Evolutionary conservation across 2,888 invertebrate genomes (phyloP).

Genomic region (Drosophila kuntzei): DNA sequence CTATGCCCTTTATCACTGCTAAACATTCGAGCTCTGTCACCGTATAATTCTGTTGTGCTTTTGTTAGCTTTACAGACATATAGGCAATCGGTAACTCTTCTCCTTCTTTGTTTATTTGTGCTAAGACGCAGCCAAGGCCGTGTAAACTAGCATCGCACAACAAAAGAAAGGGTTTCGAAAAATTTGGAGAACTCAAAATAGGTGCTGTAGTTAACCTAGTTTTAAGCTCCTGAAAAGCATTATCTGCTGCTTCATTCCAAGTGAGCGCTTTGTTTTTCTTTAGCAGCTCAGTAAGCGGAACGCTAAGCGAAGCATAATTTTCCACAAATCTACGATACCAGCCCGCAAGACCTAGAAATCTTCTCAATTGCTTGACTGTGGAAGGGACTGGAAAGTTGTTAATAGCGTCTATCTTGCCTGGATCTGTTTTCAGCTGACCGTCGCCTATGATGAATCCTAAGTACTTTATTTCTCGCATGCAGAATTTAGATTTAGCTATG

Average conservation of each 20-base stretch:
- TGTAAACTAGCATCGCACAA: conserved; percentile 1
- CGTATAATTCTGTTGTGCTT: conserved; percentile 1
- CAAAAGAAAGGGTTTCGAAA: too few species aligned
- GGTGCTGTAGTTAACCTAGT: not conserved
- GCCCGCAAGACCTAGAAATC: conserved; percentile 3
- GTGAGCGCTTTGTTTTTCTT: not conserved
- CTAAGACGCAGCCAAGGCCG: conserved; percentile 10
- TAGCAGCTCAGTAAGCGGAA: conserved; percentile 1
- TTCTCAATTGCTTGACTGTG: conserved; percentile 5
- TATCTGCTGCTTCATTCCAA: not conserved
- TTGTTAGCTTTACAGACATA: conserved; percentile 3
- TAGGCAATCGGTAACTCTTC: conserved; percentile 8
- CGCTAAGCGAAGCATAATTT: conserved; percentile 4
- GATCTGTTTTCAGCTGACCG: not conserved
- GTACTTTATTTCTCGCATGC: conserved; percentile 5
- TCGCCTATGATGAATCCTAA: conserved; percentile 3
- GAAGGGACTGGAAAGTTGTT: conserved; percentile 6
- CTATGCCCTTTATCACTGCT: conserved; percentile 3
- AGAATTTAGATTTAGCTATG: conserved; percentile 3
- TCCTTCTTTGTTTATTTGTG: conserved; percentile 4
- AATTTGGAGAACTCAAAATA: too few species aligned
- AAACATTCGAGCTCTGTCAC: not conserved
- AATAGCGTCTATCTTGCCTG: conserved; percentile 5
- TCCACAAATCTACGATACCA: conserved; percentile 7
- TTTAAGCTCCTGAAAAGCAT: not conserved